Evolutionary conservation across 2,113 vertebrate genomes (phyloP).

Genomic region (Grus americana): DNA sequence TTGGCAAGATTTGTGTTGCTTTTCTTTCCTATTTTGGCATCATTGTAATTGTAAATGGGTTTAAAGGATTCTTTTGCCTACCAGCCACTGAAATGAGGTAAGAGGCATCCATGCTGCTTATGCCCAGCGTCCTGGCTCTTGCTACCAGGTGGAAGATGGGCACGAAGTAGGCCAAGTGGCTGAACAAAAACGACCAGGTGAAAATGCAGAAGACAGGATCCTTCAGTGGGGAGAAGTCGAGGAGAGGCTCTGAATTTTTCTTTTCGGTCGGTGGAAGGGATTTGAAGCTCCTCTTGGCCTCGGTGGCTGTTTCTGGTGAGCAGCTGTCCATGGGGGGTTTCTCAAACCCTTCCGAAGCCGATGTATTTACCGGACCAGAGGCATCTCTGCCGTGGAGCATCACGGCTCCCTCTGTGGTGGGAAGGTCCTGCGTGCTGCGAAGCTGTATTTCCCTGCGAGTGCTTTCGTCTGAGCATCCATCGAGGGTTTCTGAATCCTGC

Average conservation of each 20-base stretch:
- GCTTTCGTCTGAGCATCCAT: background rate
- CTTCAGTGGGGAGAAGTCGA: slow-evolving; percentile 85
- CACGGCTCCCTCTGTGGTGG: background rate
- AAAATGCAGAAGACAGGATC: slow-evolving; percentile 91
- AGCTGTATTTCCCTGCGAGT: fast-evolving
- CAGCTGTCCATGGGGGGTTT: background rate
- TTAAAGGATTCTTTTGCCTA: slow-evolving; percentile 54
- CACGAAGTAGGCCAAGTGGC: slow-evolving; percentile 91
- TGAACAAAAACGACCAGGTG: slow-evolving; percentile 91
- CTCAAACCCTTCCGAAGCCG: background rate
- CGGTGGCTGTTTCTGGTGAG: slow-evolving; percentile 2
- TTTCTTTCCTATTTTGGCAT: background rate
- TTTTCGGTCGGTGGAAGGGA: background rate
- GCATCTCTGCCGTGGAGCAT: background rate
- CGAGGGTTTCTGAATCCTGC: background rate
- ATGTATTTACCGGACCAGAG: background rate
- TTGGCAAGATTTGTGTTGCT: background rate
- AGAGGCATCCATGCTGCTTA: slow-evolving; percentile 88
- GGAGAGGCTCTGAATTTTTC: slow-evolving; percentile 26
- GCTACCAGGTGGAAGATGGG: slow-evolving; percentile 90
- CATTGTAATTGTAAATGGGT: background rate
- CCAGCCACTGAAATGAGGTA: slow-evolving; percentile 89
- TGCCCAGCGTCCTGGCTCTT: slow-evolving; percentile 84
- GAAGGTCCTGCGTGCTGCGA: background rate
- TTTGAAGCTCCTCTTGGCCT: background rate